phyloP scores from a whole-genome alignment of 2,888 invertebrate species.

The Epistrophe eligans region DNA sequence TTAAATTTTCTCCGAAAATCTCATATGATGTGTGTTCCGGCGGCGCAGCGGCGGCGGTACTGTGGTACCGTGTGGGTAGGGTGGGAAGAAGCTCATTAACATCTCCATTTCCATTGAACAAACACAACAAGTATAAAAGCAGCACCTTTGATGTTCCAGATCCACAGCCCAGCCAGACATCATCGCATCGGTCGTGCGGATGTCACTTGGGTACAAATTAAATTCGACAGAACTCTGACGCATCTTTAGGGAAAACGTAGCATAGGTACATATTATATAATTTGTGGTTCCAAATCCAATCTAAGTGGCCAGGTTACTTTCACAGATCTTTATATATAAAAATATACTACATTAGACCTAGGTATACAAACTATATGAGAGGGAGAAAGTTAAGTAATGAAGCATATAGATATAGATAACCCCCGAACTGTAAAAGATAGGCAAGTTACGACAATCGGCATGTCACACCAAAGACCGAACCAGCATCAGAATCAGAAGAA shows the following conservation, averaged over 20 bases:
- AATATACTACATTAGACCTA: slow-evolving; percentile 20
- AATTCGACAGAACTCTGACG: slow-evolving; percentile 70
- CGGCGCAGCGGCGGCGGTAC: not conserved
- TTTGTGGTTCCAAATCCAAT: slow-evolving; percentile 56
- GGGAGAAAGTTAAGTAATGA: slow-evolving; percentile 33
- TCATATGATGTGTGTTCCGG: slow-evolving; percentile 20
- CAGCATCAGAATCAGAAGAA: not conserved
- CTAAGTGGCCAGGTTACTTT: slow-evolving; percentile 60
- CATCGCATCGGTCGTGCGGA: slow-evolving; percentile 50
- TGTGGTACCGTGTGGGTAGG: slow-evolving; percentile 54
- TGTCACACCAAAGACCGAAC: not conserved
- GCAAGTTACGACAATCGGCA: slow-evolving; percentile 45
- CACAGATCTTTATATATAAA: slow-evolving; percentile 23
- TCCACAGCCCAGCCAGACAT: slow-evolving; percentile 59
- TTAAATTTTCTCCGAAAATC: slow-evolving; percentile 61
- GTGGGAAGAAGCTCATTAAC: slow-evolving; percentile 76
- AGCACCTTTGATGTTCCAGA: slow-evolving; percentile 72
- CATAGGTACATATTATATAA: slow-evolving; percentile 32
- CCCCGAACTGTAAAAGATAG: slow-evolving; percentile 11
- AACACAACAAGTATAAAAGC: slow-evolving; percentile 62
- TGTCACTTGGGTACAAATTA: slow-evolving; percentile 68
- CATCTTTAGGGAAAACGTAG: slow-evolving; percentile 14
- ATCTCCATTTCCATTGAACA: slow-evolving; percentile 73
- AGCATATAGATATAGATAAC: slow-evolving; percentile 32
- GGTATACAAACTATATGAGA: not conserved